phyloP scores from a whole-genome alignment of 2,797 vertebrate species.

The Acanthurus lineatus region DNA sequence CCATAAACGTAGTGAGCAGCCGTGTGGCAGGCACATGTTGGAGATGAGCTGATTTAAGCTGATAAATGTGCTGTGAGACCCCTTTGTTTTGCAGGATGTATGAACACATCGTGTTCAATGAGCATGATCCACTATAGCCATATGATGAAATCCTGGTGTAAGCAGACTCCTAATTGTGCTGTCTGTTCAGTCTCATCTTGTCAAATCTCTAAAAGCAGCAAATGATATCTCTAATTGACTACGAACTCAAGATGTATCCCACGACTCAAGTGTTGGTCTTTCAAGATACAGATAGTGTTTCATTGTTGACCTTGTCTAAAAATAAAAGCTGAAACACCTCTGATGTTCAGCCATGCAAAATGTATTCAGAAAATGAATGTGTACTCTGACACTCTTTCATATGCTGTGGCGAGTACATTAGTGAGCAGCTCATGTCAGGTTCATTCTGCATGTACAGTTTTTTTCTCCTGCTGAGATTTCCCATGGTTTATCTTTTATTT shows the following conservation, averaged over 20 bases:
- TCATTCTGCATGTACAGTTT: conserved; percentile 32
- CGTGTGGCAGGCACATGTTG: conserved; percentile 70
- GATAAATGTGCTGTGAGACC: conserved; percentile 67
- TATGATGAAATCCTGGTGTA: conserved; percentile 70
- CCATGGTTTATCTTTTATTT: conserved; percentile 12
- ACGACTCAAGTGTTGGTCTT: conserved; percentile 67
- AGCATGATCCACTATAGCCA: conserved; percentile 47
- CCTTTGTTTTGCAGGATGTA: conserved; percentile 71
- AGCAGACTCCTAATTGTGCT: conserved; percentile 78
- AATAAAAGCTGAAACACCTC: conserved; percentile 74
- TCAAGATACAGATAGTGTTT: conserved; percentile 67
- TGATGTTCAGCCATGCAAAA: conserved; percentile 72
- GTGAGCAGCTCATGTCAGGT: conserved; percentile 44
- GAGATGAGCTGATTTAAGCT: conserved; percentile 72
- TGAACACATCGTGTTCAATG: conserved; percentile 65
- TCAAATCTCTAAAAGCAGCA: conserved; percentile 69
- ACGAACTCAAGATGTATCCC: conserved; percentile 62
- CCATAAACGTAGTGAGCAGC: conserved; percentile 47
- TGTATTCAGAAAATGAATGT: conserved; percentile 53
- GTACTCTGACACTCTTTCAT: conserved; percentile 67
- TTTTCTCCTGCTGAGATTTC: conserved; percentile 32
- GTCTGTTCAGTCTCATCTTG: conserved; percentile 78
- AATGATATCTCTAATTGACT: conserved; percentile 74
- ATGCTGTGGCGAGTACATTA: conserved; percentile 57
- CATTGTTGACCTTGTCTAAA: conserved; percentile 77